phyloP scores from a whole-genome alignment of 1,140 invertebrate genomes.

The Bombus impatiens region DNA sequence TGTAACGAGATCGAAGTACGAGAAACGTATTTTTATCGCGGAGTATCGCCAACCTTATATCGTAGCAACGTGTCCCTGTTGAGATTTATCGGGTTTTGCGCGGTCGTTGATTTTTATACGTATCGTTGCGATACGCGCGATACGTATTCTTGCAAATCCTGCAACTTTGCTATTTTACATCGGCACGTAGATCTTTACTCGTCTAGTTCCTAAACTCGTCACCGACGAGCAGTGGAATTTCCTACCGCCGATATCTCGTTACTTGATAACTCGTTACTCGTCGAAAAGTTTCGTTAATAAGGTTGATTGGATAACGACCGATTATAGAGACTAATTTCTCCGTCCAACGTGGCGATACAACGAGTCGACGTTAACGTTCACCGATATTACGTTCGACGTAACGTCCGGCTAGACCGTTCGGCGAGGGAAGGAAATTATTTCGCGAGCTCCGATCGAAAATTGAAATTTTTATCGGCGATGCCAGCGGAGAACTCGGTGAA shows the following conservation, averaged over 20 bases:
- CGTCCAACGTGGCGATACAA: no score
- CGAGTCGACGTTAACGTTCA: no score
- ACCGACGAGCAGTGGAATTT: background rate
- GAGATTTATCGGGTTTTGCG: background rate
- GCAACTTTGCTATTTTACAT: background rate
- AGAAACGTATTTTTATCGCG: background rate
- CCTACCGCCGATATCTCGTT: no score
- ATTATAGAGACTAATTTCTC: no score
- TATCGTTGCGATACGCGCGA: no score
- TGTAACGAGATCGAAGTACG: background rate
- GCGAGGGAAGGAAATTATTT: background rate
- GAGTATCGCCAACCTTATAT: background rate
- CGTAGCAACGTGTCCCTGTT: background rate
- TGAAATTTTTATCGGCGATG: background rate
- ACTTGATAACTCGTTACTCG: no score
- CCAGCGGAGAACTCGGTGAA: conserved; percentile 5
- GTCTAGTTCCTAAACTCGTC: background rate
- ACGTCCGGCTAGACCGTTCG: no score
- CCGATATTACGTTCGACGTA: no score
- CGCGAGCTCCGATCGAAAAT: background rate
- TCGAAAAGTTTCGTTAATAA: no score
- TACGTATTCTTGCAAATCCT: no score
- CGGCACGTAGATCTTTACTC: no score
- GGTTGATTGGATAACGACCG: no score
- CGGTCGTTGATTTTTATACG: background rate